Base-by-base conservation (phyloP, 2,797 vertebrate species). In the Erpetoichthys calabaricus region DNA sequence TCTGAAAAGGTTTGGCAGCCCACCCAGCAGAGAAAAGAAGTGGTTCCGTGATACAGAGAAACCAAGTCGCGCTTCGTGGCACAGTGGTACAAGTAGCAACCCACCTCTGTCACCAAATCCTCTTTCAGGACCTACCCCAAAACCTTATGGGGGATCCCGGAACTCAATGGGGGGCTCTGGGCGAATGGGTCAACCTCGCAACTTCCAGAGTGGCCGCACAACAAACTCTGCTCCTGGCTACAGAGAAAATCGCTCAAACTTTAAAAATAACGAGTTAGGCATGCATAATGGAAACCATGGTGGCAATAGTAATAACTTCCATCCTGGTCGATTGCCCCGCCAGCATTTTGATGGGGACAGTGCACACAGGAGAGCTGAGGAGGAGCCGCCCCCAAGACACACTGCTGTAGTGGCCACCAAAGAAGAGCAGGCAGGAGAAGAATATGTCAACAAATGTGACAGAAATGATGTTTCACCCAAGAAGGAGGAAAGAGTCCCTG, bases 11-110 rank as follows among this genome's bases (percentile, higher is more conserved):
- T 85, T 85, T 59, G 75, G 71, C 45, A 73, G 70, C 44, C 85
- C 91, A 49, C 86, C 82, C 60, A 76, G 90, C 7, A 77, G 78
- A 64, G 82, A 89, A 73, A 92, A 96, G 67, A 86, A 89, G 3
- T 81, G 81, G 42, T 91, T 88, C 86, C 57, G 81, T 45, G 85
- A 75, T 0, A 75, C 82, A 56, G 89, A 89, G 62, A 77, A 83
- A 45, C 74, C 83, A 0, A 71, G 54, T 4, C 77, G 80, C 10
- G 54, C 65, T 3, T 72, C 81, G 10, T 86, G 84, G 83, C 80
- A 83, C 52, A 70, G 53, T 4, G 62, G 1, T 3, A 65, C 59
- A 9, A 25, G 3, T 53, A 67, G 73, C 56, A 66, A 61, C 55
- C 42, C 67, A 47, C 62, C 73, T 1, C 72, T 73, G 6, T 49